A percentile compares a stretch with the other conserved stretches of the same genome.
phyloP scores from a whole-genome alignment of 1,140 invertebrate genomes.

The Anoplolepis gracilipes region DNA sequence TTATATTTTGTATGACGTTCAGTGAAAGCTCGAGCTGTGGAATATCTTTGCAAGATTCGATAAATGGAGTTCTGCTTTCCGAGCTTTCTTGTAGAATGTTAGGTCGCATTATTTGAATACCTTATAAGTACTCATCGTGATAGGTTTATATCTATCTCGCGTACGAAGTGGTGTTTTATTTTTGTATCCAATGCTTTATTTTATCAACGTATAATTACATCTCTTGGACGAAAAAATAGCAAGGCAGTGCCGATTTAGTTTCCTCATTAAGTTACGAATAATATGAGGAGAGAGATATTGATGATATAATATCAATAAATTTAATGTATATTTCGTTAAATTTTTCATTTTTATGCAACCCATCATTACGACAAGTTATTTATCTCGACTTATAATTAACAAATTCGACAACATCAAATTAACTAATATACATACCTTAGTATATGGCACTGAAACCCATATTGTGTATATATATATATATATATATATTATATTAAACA shows the following conservation, averaged over 20 bases:
- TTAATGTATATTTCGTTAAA: background rate
- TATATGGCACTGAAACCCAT: slow-evolving; percentile 17
- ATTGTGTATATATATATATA: too few relatives aligned
- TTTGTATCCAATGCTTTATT: background rate
- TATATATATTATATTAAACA: too few relatives aligned
- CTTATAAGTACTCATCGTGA: slow-evolving; percentile 20
- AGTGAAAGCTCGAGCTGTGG: background rate
- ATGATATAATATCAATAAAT: slow-evolving; percentile 26
- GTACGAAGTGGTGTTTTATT: background rate
- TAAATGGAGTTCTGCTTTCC: slow-evolving; percentile 22
- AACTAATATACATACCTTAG: background rate
- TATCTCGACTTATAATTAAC: background rate
- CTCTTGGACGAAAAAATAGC: slow-evolving; percentile 21
- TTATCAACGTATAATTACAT: slow-evolving; percentile 28
- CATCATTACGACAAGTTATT: background rate
- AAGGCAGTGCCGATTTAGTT: slow-evolving; percentile 32
- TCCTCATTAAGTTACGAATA: background rate
- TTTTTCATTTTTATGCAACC: background rate
- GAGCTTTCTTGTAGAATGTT: background rate
- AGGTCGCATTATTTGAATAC: slow-evolving; percentile 26
- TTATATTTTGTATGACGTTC: background rate
- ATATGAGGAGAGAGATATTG: slow-evolving; percentile 8
- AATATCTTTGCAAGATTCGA: background rate
- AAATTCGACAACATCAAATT: background rate
- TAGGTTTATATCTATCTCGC: slow-evolving; percentile 22